Evolutionary conservation across 2,797 vertebrate species (phyloP).

Genomic region (Chelmon rostratus): DNA sequence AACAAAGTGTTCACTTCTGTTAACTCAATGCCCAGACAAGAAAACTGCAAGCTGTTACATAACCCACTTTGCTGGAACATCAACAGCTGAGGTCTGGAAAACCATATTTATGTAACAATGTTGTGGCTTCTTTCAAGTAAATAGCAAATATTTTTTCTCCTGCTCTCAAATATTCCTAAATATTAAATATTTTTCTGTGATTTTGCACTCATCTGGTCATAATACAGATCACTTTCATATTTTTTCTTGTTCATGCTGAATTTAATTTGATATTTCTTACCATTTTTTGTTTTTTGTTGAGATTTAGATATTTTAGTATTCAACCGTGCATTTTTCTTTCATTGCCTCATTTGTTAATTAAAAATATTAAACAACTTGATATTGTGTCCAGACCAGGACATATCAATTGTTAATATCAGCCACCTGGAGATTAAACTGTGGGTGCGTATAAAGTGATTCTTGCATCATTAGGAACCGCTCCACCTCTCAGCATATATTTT

Average conservation of each 20-base stretch:
- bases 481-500: conserved; percentile 3
- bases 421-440: conserved; percentile 12
- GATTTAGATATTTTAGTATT: neutral
- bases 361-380: neutral
- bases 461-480: neutral
- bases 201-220: no score
- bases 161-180: no score
- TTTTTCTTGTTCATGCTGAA: no score
- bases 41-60: neutral
- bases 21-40: neutral
- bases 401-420: neutral
- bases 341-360: neutral
- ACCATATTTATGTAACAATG: neutral
- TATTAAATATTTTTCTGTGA: no score
- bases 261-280: no score
- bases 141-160: neutral
- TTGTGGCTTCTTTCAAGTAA: neutral
- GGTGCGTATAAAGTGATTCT: neutral
- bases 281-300: neutral
- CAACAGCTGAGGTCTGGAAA: conserved; percentile 1
- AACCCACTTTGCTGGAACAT: conserved; percentile 3
- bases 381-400: neutral
- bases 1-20: neutral
- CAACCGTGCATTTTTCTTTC: neutral
- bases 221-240: no score